Evolutionary conservation across 2,888 invertebrate species (phyloP).

Genomic region (Drosophila stalkeri): DNA sequence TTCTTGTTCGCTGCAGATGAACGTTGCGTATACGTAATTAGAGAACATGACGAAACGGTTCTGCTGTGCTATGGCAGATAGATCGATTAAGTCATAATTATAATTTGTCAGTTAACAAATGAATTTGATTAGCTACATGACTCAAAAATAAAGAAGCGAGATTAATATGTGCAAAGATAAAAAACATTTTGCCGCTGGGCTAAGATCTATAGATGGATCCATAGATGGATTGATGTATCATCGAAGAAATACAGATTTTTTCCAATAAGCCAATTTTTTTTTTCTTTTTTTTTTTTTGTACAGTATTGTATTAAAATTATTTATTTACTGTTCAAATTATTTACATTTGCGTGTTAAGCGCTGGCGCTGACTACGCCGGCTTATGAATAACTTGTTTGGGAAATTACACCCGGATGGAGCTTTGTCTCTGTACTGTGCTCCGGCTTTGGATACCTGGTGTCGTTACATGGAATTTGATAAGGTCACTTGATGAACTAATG

Average conservation of each 20-base stretch:
- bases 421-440: neutral
- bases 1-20: slow-evolving; percentile 18
- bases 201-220: neutral
- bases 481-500: slow-evolving; percentile 60
- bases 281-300: slow-evolving; percentile 1
- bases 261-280: slow-evolving; percentile 1
- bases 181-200: slow-evolving; percentile 48
- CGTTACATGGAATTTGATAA: slow-evolving; percentile 55
- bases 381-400: slow-evolving; percentile 74
- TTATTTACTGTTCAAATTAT: slow-evolving; percentile 65
- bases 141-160: slow-evolving; percentile 11
- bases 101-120: slow-evolving; percentile 64
- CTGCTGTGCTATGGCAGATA: slow-evolving; percentile 17
- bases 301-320: slow-evolving; percentile 22
- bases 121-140: slow-evolving; percentile 59
- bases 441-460: slow-evolving; percentile 18
- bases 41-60: slow-evolving; percentile 47
- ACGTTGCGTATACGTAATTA: slow-evolving; percentile 71
- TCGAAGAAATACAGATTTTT: slow-evolving; percentile 16
- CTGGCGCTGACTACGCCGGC: slow-evolving; percentile 39
- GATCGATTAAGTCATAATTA: slow-evolving; percentile 75
- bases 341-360: slow-evolving; percentile 70
- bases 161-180: slow-evolving; percentile 51
- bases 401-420: slow-evolving; percentile 77
- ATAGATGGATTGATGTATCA: neutral